Evolutionary conservation across 2,797 vertebrate species (phyloP), one percentile per base, ranked within the genome.

Genomic region (Muraenolepis orangiensis): DNA sequence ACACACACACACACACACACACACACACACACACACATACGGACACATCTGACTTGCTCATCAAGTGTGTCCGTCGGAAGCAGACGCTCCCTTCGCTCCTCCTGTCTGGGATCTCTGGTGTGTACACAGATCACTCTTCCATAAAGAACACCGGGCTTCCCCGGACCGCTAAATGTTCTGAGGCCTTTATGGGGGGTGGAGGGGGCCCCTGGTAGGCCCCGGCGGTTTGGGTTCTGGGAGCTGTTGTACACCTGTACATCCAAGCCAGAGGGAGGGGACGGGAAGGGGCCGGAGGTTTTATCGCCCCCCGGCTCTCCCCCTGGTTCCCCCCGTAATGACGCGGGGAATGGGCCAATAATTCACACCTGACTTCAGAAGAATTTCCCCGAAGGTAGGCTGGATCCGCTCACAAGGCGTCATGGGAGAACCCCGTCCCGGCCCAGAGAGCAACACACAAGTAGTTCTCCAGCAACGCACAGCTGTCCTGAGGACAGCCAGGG

Each of bases 331-430:
- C 71, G 72, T 85, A 87, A 88, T 87, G 82, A 87, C 79, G 80
- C 82, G 80, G 78, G 51, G 69, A 86, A 82, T 76, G 84, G 80
- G 80, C 77, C 84, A 72, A 84, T 87, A 86, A 87, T 85, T 87
- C 84, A 84, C 80, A 83, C 79, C 86, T 84, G 80, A 85, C 81
- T 72, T 79, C 29, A 73, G 78, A 83, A 83, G 81, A 87, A 86
- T 81, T 86, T 32, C 38, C 66, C 86, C 85, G 86, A 81, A 81
- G 84, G 84, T 84, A 73, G 84, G 75, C 57, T 70, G 66, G 64
- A 69, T 73, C 36, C 79, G 80, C 78, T 69, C 71, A 36, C 28
- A 13, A n/a, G 71, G 71, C 70, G 67, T 69, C 38, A 30, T 46
- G 34, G 72, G 32, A n/a, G n/a, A 74, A 8, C 26, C 26, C 23